Percentiles rank a stretch among this genome's conserved stretches.
Conservation (phyloP, 1,140 invertebrate genomes). For the Drosophila kepulauana region DNA sequence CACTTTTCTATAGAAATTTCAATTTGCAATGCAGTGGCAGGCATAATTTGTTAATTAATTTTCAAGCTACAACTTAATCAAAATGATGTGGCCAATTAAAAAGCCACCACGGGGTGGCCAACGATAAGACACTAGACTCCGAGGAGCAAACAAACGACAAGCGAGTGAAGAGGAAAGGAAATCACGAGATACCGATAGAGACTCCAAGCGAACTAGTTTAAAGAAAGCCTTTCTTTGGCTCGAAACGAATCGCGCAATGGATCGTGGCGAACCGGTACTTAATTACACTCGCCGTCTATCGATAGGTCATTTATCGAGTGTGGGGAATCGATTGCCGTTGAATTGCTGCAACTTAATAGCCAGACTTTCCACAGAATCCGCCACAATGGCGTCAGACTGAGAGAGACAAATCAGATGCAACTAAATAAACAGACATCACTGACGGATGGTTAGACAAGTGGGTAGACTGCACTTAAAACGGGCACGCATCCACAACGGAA, state of each 20-base stretch:
- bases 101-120: slow-evolving; percentile 68
- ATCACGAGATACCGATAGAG: not conserved
- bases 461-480: slow-evolving; percentile 43
- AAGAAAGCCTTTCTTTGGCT: slow-evolving; percentile 73
- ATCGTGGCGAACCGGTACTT: slow-evolving; percentile 60
- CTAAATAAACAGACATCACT: slow-evolving; percentile 3
- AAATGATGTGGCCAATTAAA: slow-evolving; percentile 82
- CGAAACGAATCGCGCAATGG: slow-evolving; percentile 53
- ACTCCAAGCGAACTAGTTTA: slow-evolving; percentile 71
- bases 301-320: slow-evolving; percentile 39
- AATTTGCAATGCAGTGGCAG: slow-evolving; percentile 71
- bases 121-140: slow-evolving; percentile 50
- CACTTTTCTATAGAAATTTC: slow-evolving; percentile 62
- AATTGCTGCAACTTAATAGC: not conserved
- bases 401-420: slow-evolving; percentile 3
- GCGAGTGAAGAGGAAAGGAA: not conserved
- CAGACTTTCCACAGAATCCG: not conserved
- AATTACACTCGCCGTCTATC: slow-evolving; percentile 57
- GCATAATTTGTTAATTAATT: slow-evolving; percentile 84
- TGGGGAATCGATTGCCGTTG: not conserved
- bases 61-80: slow-evolving; percentile 81
- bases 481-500: slow-evolving; percentile 55
- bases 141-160: not conserved
- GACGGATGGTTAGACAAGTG: slow-evolving; percentile 30
- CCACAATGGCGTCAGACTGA: not conserved